Conservation (phyloP, 2,888 invertebrate genomes). For the Erebia epiphron region DNA sequence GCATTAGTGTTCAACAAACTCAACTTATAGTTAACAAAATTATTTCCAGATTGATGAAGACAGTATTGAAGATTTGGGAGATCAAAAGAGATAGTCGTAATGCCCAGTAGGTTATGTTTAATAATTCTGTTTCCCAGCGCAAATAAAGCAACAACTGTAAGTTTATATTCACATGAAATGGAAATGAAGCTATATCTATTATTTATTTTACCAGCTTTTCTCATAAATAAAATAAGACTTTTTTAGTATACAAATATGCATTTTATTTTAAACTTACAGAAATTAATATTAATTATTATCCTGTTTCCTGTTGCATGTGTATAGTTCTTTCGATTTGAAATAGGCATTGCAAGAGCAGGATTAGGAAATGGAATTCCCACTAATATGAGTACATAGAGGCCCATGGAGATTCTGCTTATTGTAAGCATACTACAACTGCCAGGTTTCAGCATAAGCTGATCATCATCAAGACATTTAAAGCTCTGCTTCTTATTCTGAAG, state of each 20-base stretch:
- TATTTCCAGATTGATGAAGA: slow-evolving; percentile 92
- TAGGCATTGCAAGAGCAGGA: too few species aligned
- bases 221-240: slow-evolving; percentile 36
- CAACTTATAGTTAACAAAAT: neutral
- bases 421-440: too few species aligned
- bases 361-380: too few species aligned
- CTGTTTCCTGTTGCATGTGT: too few species aligned
- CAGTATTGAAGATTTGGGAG: slow-evolving; percentile 95
- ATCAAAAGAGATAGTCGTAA: slow-evolving; percentile 91
- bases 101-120: slow-evolving; percentile 36
- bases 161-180: slow-evolving; percentile 42
- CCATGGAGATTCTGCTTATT: too few species aligned
- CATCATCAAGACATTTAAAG: too few species aligned
- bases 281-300: neutral
- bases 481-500: too few species aligned
- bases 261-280: neutral
- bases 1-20: too few species aligned
- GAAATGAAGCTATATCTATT: slow-evolving; percentile 53
- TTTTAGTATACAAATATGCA: slow-evolving; percentile 4
- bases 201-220: slow-evolving; percentile 49
- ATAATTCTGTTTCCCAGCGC: slow-evolving; percentile 30
- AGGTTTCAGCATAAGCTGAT: too few species aligned
- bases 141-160: slow-evolving; percentile 27
- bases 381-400: too few species aligned
- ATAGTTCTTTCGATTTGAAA: too few species aligned